phyloP scores from a whole-genome alignment of 2,797 vertebrate genomes.

The Lepus oiostolus region DNA sequence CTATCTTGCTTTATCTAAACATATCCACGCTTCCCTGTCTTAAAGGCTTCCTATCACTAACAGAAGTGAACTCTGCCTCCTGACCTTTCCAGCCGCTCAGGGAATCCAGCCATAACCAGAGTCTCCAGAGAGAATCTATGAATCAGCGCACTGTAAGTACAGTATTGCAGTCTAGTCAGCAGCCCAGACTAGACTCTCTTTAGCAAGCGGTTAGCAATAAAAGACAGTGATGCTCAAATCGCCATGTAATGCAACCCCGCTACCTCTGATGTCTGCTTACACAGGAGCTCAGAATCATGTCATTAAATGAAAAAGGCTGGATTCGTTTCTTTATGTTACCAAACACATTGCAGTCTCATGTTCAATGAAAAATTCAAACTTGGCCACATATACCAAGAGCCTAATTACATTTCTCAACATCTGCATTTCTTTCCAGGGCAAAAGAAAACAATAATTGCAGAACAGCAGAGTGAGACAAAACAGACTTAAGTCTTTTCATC shows the following conservation, averaged over 20 bases:
- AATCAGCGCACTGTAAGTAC: constrained; percentile 34
- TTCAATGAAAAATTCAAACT: constrained; percentile 84
- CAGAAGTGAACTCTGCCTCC: constrained; percentile 15
- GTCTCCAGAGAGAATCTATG: constrained; percentile 44
- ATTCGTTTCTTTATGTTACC: constrained; percentile 77
- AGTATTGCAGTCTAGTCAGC: neutral
- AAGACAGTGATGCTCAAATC: constrained; percentile 14
- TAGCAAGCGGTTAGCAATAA: constrained; percentile 39
- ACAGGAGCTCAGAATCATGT: constrained; percentile 62
- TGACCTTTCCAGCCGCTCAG: constrained; percentile 17
- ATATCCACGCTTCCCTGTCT: constrained; percentile 39
- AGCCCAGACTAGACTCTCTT: constrained; percentile 53
- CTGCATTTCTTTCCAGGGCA: constrained; percentile 47
- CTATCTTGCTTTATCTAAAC: neutral
- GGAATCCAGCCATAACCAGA: constrained; percentile 55
- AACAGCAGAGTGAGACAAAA: constrained; percentile 77
- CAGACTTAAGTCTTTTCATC: neutral
- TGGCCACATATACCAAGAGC: constrained; percentile 52
- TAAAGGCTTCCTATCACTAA: constrained; percentile 40
- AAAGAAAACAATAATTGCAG: constrained; percentile 68
- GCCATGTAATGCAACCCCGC: neutral
- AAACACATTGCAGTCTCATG: constrained; percentile 82
- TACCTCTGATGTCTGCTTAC: constrained; percentile 55
- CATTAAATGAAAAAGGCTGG: constrained; percentile 82
- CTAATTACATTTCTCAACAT: constrained; percentile 76